Base-by-base conservation (phyloP, 2,113 vertebrate species). In the Etheostoma cragini region DNA sequence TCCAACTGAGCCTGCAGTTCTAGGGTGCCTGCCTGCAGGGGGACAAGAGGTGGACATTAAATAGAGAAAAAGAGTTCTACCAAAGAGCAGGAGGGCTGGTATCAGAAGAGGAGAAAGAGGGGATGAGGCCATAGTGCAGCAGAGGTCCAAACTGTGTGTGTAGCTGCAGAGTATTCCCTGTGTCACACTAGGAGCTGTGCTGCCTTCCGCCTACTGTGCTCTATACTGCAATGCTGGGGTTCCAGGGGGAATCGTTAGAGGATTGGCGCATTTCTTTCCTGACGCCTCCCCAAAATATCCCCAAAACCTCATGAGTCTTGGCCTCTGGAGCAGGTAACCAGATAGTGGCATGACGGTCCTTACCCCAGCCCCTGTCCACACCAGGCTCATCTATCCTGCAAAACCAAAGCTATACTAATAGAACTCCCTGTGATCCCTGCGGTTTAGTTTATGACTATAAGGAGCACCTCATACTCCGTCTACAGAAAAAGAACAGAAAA, bases 1-100 rank as follows among this genome's bases (percentile, higher is more conserved):
- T 96, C 94, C 88, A 94, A 75, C 85, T 94, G 95, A 65, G 90
- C 82, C 69, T 95, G 93, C 53, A 94, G 84, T 67, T 96, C 95
- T 16, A 91, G 84, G 4, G 93, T 95, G 67, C 93, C 92, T 0
- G 85, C 82, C 97, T 98, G 89, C 64, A 85, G 70, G 54, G 21
- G 21, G 26, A 77, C 35, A 72, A 80, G 30, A 81, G 17, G 66
- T 61, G 67, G 26, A 77, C 68, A 80, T 79, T 58, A 84, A 78
- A 62, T 3, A 35, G 62, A 64, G 45, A 50, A 61, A 33, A 66
- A 14, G 35, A 76, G 50, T 47, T 22, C n/a, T 16, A 45, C 22
- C 45, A 58, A 67, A 26, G 33, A 74, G 60, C 17, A 56, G 33
- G 75, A 22, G 7, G 22, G 19, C 50, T 46, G 53, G 8, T 58